These are phyloP conservation scores for Lordiphosa fenestrarum DNA, from an alignment of 2,888 invertebrate species.

Conservation along the genomic window DNA sequence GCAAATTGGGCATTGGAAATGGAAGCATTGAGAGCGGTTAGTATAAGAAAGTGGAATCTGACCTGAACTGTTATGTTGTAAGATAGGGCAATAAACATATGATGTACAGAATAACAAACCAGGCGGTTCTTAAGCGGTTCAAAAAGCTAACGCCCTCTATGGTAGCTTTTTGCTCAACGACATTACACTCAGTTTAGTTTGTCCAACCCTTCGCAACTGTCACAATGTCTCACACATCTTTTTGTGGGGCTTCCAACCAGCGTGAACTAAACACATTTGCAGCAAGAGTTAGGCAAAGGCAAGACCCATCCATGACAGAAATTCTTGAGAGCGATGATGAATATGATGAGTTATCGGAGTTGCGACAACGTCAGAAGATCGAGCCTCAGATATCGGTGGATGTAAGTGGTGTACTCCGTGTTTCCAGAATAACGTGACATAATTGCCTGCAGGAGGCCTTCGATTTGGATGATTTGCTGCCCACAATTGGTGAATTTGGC, in stretches of 20 bases:
- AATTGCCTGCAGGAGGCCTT: conserved; percentile 79
- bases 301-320: conserved; percentile 48
- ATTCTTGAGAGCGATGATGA: conserved; percentile 64
- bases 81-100: too few species aligned
- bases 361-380: conserved; percentile 49
- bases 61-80: too few species aligned
- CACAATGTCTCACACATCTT: conserved; percentile 5
- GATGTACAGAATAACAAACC: too few species aligned
- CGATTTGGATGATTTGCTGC: conserved; percentile 92
- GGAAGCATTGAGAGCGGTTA: conserved; percentile 23
- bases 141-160: too few species aligned
- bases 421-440: too few species aligned
- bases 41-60: not conserved
- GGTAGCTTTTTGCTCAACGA: too few species aligned
- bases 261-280: conserved; percentile 14
- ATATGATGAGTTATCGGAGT: conserved; percentile 63
- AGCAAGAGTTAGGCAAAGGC: conserved; percentile 14
- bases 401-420: conserved; percentile 28
- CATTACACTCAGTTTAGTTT: too few species aligned
- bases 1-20: conserved; percentile 55
- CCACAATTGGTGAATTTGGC: conserved; percentile 94
- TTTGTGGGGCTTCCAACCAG: conserved; percentile 26
- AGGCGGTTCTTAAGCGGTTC: too few species aligned
- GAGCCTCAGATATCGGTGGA: conserved; percentile 49
- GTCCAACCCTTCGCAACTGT: conserved; percentile 22